Percentiles rank a stretch among this genome's conserved stretches.
Evolutionary conservation across 2,888 invertebrate genomes (phyloP).

Genomic region (Drosophila limbata): DNA sequence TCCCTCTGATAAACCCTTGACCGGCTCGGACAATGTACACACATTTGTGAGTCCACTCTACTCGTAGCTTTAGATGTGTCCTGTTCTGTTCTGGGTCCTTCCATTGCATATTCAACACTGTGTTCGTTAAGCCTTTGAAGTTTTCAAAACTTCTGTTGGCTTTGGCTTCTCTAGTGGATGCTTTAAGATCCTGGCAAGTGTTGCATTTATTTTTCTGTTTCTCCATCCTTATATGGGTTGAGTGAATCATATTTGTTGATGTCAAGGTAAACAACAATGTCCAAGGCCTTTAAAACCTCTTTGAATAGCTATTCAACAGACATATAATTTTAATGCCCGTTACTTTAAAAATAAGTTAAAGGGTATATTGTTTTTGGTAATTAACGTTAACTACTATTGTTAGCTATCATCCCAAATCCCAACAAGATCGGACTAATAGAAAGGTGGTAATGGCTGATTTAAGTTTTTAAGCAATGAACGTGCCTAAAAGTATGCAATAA

Average conservation of each 20-base stretch:
- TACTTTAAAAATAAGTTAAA: too few species aligned
- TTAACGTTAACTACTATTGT: too few species aligned
- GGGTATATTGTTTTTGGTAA: too few species aligned
- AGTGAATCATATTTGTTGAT: not conserved
- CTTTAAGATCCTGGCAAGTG: constrained; percentile 50
- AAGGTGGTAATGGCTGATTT: too few species aligned
- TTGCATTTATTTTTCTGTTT: constrained; percentile 20
- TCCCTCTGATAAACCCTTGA: constrained; percentile 63
- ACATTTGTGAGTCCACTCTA: constrained; percentile 32
- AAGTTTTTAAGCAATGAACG: too few species aligned
- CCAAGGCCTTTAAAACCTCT: not conserved
- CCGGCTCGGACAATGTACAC: constrained; percentile 51
- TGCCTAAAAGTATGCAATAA: too few species aligned
- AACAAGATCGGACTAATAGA: too few species aligned
- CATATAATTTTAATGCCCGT: not conserved
- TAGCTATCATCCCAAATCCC: too few species aligned
- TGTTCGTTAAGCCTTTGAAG: constrained; percentile 51
- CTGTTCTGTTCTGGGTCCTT: constrained; percentile 7
- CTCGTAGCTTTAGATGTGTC: not conserved
- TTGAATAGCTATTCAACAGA: not conserved
- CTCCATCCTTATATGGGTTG: not conserved
- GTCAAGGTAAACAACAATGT: not conserved
- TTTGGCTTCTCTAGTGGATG: constrained; percentile 51
- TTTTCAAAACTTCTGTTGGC: constrained; percentile 45
- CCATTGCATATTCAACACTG: constrained; percentile 58